Percentiles rank a stretch among this genome's conserved stretches.
Evolutionary conservation across 2,113 vertebrate species (phyloP).

Genomic region (Ceyx margarethae): DNA sequence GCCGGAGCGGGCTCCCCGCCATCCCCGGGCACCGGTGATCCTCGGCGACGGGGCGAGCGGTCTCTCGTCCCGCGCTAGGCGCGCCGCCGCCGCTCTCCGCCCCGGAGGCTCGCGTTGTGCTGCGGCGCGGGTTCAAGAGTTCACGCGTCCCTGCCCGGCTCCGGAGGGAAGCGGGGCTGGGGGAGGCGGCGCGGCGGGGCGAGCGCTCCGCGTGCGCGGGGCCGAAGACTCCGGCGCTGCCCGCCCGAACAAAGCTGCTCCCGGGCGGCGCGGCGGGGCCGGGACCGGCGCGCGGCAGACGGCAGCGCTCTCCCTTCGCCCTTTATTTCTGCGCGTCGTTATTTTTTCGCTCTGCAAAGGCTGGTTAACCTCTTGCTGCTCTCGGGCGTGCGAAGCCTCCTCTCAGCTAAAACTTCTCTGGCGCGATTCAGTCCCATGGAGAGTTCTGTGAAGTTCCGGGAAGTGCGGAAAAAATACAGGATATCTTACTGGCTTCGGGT

Average conservation of each 20-base stretch:
- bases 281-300: background rate
- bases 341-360: background rate
- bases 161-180: background rate
- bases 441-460: slow-evolving; percentile 33
- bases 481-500: background rate
- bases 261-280: background rate
- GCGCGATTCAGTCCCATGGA: background rate
- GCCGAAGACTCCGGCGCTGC: background rate
- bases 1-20: background rate
- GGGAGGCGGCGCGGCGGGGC: background rate
- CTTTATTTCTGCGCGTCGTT: background rate
- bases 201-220: background rate
- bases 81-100: background rate
- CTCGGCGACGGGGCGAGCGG: background rate
- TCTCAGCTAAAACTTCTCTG: background rate
- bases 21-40: background rate
- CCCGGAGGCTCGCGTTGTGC: slow-evolving; percentile 31
- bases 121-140: slow-evolving; percentile 67
- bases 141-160: slow-evolving; percentile 48
- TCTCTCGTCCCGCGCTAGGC: background rate
- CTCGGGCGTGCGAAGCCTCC: background rate
- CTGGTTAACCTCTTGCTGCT: background rate
- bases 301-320: background rate
- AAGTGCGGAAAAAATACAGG: background rate
- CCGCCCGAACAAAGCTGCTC: slow-evolving; percentile 9